Base-by-base conservation (phyloP, 2,888 invertebrate species). In the Ennomos fuscantarius region DNA sequence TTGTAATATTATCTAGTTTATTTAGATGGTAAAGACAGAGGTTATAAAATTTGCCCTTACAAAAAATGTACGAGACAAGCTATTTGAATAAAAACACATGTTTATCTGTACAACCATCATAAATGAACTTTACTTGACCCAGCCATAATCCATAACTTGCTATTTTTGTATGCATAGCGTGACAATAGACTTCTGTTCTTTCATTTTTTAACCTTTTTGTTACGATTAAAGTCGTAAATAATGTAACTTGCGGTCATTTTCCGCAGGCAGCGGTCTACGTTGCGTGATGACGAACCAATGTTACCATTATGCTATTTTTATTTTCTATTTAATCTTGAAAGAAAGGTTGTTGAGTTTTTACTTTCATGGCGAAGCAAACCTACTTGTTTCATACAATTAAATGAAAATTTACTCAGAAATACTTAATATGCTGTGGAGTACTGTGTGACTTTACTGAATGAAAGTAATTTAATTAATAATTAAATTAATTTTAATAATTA, bases 141-240 rank as follows among this genome's bases (percentile, higher is more conserved):
- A 46, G 24, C 55, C 43, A 55, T 56, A 68, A 52, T 64, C 53
- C 59, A 59, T 62, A 54, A 63, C 55, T 42, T 47, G 53, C 64
- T 74, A 73, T 74, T 76, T 72, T 62, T 68, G 66, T 72, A 70
- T 57, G 63, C 68, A 70, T 79, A 59, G 79, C 81, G 81, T 82
- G 81, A 75, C 74, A 73, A 64, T 65, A 65, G 63, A 66, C 62
- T 65, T 65, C 65, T 67, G 68, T 75, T 72, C 63, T 69, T 73
- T 61, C 56, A 59, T 69, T 69, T 74, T 70, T 69, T 46, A 63
- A 65, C 33, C 34, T 36, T 57, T 40, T 39, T 46, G 13, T 43
- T 59, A 49, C 56, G 45, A 63, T 55, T 63, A 55, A 40, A 37
- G 46, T 43, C 13, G 46, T 62, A 50, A 50, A 51, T 11, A 48